These are phyloP conservation scores for Sphaeridia pumilis DNA, from an alignment of 2,888 invertebrate species.

Conservation along the genomic window DNA sequence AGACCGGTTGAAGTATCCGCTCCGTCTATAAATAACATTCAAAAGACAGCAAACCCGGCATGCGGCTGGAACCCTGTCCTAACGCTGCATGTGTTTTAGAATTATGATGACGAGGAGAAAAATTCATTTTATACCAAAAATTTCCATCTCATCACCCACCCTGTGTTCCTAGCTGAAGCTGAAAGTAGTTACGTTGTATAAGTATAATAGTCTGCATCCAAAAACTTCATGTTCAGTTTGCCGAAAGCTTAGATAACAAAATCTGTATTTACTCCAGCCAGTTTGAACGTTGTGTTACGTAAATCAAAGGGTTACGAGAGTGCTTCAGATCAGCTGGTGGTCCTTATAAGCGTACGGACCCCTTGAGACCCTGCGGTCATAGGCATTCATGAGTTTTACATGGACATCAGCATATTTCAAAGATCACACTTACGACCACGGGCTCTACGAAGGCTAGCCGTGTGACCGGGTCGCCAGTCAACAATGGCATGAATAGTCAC, in stretches of 20 bases:
- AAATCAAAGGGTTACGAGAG: conserved; percentile 22
- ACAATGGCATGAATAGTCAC: too few relatives aligned
- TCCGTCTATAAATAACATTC: background rate
- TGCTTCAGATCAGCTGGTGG: conserved; percentile 17
- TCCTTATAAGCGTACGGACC: conserved; percentile 15
- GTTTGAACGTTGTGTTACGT: too few relatives aligned
- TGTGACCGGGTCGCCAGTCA: background rate
- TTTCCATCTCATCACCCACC: too few relatives aligned
- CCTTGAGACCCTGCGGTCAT: conserved; percentile 19
- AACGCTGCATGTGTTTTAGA: background rate
- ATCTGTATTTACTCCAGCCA: too few relatives aligned
- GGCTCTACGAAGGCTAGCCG: too few relatives aligned
- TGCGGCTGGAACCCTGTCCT: background rate
- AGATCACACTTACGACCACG: background rate
- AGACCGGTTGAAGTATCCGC: too few relatives aligned
- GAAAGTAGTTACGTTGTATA: too few relatives aligned
- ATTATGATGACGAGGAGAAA: background rate
- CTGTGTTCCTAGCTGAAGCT: too few relatives aligned
- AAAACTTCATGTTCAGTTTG: too few relatives aligned
- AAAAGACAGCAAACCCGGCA: background rate
- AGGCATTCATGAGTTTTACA: background rate
- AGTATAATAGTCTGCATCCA: too few relatives aligned
- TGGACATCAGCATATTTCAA: background rate
- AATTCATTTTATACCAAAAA: too few relatives aligned
- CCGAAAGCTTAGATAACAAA: too few relatives aligned